A percentile compares a stretch with the other conserved stretches of the same genome.
phyloP scores from a whole-genome alignment of 2,797 vertebrate genomes.

The Hoplostethus mediterraneus region DNA sequence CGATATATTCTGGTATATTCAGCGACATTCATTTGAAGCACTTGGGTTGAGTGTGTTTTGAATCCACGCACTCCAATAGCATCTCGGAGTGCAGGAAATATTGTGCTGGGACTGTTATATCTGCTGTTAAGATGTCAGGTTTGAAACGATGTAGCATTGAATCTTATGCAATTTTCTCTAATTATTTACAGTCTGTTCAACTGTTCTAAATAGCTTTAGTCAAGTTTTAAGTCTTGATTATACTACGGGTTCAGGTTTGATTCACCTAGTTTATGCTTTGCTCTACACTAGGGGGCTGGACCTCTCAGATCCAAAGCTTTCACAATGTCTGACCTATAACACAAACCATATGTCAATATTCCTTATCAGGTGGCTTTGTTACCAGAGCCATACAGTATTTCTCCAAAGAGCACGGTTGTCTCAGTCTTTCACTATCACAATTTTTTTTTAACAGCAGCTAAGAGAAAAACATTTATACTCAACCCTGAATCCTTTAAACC shows the following conservation, averaged over 20 bases:
- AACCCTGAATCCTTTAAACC: not conserved
- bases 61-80: too few species aligned
- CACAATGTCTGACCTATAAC: not conserved
- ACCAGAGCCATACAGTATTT: not conserved
- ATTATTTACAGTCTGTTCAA: too few species aligned
- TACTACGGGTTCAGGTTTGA: not conserved
- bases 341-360: not conserved
- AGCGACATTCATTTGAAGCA: too few species aligned
- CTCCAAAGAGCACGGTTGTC: not conserved
- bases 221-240: not conserved
- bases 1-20: too few species aligned
- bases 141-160: not conserved
- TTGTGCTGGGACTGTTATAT: not conserved
- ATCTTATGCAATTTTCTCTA: slow-evolving; percentile 1
- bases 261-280: not conserved
- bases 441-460: too few species aligned
- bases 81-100: too few species aligned
- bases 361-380: not conserved
- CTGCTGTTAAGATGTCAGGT: too few species aligned
- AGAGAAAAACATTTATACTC: too few species aligned
- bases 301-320: not conserved
- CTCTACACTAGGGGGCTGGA: not conserved
- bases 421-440: not conserved
- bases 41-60: too few species aligned
- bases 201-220: too few species aligned